Percentiles rank a stretch among this genome's conserved stretches.
Evolutionary conservation across 2,113 vertebrate genomes (phyloP).

Genomic region (Apus apus): DNA sequence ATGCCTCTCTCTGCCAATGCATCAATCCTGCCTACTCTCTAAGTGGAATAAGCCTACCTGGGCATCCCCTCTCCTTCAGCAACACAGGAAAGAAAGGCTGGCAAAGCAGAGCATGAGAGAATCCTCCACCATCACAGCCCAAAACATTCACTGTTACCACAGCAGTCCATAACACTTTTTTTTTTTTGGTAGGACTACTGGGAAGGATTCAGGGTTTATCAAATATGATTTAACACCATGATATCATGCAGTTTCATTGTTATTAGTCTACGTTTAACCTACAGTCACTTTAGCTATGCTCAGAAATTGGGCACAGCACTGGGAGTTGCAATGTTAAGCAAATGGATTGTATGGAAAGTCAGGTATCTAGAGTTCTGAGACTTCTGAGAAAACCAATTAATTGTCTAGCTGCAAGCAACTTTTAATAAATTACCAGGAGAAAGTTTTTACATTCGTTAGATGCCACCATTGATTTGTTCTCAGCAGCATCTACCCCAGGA

Average conservation of each 20-base stretch:
- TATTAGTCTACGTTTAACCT: background rate
- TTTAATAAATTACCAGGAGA: background rate
- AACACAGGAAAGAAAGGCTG: background rate
- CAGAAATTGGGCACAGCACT: background rate
- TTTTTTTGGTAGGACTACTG: background rate
- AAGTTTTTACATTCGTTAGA: background rate
- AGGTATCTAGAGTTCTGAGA: background rate
- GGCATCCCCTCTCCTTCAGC: background rate
- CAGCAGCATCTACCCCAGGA: background rate
- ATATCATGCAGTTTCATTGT: background rate
- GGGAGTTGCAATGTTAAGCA: background rate
- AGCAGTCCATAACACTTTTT: background rate
- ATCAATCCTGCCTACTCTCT: background rate
- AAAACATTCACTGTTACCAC: background rate
- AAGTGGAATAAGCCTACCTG: background rate
- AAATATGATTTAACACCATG: background rate
- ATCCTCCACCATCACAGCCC: background rate
- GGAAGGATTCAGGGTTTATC: background rate
- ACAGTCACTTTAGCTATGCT: background rate
- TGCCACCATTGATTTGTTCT: background rate
- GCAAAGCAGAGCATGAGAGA: background rate
- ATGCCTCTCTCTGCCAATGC: background rate
- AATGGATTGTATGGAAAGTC: background rate
- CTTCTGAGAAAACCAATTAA: background rate
- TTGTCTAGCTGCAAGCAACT: background rate